Percentiles rank a stretch among this genome's conserved stretches.
These are phyloP conservation scores for Caenorhabditis inopinata DNA, from an alignment of 1,140 invertebrate species.

Conservation along the genomic window DNA sequence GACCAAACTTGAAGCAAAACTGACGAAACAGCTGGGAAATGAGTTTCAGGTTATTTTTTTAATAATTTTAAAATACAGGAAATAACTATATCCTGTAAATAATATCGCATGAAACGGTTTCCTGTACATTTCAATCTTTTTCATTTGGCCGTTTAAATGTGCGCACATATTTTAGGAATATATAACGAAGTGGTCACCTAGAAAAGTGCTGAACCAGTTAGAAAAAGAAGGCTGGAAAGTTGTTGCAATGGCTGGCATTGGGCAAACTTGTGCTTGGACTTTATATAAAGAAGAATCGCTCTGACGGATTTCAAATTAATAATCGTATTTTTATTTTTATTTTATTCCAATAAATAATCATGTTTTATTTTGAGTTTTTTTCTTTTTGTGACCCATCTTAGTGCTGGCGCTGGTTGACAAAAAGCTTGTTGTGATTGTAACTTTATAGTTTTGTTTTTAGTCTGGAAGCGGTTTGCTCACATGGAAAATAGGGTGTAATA, in stretches of 20 bases:
- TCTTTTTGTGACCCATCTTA: no score
- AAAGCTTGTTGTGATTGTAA: no score
- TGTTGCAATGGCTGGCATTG: constrained; percentile 38
- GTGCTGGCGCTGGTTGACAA: no score
- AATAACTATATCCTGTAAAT: no score
- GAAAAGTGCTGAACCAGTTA: constrained; percentile 33
- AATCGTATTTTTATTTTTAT: no score
- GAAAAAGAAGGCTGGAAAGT: constrained; percentile 40
- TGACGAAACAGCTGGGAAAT: constrained; percentile 35
- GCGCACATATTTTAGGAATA: constrained; percentile 21
- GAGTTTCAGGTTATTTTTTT: constrained; percentile 41
- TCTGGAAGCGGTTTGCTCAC: not conserved
- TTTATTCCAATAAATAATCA: not conserved
- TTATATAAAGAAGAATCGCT: constrained; percentile 32
- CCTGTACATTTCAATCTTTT: not conserved
- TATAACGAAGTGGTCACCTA: not conserved
- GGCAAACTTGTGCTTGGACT: constrained; percentile 44
- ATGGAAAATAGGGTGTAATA: not conserved
- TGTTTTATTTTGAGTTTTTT: no score
- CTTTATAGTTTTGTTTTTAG: no score
- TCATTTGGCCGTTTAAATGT: no score
- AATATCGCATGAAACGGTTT: not conserved
- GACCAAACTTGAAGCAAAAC: constrained; percentile 25
- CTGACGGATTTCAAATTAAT: no score
- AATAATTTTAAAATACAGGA: no score